phyloP scores from a whole-genome alignment of 2,888 invertebrate genomes.

The Hydriomena furcata region DNA sequence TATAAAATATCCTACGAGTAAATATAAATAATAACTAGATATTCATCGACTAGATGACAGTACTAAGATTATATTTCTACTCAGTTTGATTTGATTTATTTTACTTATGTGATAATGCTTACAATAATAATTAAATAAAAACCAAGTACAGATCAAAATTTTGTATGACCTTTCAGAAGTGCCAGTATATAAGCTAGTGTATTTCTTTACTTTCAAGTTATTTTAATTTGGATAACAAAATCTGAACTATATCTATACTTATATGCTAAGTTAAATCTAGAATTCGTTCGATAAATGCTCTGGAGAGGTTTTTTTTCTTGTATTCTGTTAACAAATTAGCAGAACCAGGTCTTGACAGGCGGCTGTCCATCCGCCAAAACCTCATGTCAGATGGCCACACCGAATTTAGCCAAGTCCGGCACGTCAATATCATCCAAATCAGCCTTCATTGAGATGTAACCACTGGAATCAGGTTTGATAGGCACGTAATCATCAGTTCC shows the following conservation, averaged over 20 bases:
- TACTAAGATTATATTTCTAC: no score
- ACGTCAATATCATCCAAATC: constrained; percentile 68
- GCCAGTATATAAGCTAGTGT: no score
- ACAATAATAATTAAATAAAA: no score
- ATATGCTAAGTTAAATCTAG: constrained; percentile 6
- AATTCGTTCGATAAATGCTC: constrained; percentile 22
- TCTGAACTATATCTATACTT: background rate
- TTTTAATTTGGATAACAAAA: no score
- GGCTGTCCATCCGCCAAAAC: constrained; percentile 54
- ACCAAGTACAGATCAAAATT: no score
- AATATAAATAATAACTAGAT: no score
- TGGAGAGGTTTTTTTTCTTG: constrained; percentile 27
- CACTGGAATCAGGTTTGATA: constrained; percentile 46
- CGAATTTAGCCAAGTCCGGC: constrained; percentile 67
- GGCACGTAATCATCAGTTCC: constrained; percentile 75
- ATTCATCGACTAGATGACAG: no score
- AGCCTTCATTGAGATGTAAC: constrained; percentile 46
- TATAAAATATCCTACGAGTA: no score
- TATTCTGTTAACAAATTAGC: constrained; percentile 43
- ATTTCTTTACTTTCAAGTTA: no score
- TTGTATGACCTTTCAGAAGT: no score
- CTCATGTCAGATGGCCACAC: constrained; percentile 73
- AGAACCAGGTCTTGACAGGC: constrained; percentile 80
- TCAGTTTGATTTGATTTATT: no score
- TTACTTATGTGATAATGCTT: no score